These are phyloP conservation scores for Autographa pulchrina DNA, from an alignment of 2,888 invertebrate species.

Conservation along the genomic window DNA sequence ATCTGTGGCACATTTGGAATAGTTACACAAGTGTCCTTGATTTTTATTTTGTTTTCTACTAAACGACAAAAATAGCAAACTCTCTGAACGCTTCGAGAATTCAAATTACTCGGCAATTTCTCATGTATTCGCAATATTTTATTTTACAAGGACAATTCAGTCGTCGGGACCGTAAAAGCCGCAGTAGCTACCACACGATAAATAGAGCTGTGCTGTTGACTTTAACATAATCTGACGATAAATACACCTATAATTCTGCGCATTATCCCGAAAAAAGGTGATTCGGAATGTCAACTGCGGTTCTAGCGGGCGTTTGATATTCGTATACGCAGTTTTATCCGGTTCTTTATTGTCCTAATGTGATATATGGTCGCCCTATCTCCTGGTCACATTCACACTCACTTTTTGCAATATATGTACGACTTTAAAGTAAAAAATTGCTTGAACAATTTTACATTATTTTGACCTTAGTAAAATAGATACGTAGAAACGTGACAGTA, in stretches of 20 bases:
- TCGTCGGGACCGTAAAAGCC: conserved; percentile 35
- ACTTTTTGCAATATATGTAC: conserved; percentile 27
- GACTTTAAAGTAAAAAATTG: conserved; percentile 46
- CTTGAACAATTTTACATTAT: conserved; percentile 30
- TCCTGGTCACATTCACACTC: conserved; percentile 48
- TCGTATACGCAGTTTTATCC: conserved; percentile 52
- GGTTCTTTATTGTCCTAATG: conserved; percentile 52
- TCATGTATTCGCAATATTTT: conserved; percentile 36
- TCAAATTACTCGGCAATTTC: conserved; percentile 34
- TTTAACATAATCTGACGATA: conserved; percentile 60
- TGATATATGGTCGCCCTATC: conserved; percentile 56
- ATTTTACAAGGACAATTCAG: conserved; percentile 25
- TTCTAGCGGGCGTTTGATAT: conserved; percentile 45
- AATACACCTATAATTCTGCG: conserved; percentile 58
- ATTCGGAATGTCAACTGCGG: conserved; percentile 52
- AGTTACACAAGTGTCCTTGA: neutral
- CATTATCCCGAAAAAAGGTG: conserved; percentile 59
- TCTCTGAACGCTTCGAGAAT: conserved; percentile 28
- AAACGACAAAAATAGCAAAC: conserved; percentile 25
- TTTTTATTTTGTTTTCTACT: conserved; percentile 14
- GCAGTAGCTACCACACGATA: conserved; percentile 37
- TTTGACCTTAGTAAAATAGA: neutral
- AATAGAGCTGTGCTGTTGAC: conserved; percentile 42
- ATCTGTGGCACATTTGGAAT: neutral
- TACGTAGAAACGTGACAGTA: neutral